Conservation (phyloP, 2,797 vertebrate species). For the Acridotheres tristis region DNA sequence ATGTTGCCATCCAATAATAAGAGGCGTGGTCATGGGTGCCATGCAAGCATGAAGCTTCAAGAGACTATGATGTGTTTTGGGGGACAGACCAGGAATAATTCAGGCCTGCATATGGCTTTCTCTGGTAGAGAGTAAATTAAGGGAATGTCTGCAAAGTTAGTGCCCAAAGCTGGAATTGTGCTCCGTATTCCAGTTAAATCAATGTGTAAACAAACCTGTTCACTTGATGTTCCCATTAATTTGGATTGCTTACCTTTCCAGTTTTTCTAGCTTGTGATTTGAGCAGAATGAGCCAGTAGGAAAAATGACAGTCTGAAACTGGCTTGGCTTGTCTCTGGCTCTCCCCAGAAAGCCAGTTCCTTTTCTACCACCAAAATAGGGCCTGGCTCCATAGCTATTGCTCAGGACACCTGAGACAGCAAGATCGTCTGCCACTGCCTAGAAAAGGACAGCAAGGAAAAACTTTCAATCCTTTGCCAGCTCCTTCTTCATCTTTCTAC, state of each 20-base stretch:
- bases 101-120: background rate
- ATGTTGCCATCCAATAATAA: background rate
- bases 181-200: constrained; percentile 34
- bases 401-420: constrained; percentile 45
- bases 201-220: constrained; percentile 45
- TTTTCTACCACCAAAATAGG: background rate
- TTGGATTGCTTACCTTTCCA: constrained; percentile 65
- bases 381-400: constrained; percentile 4
- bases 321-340: constrained; percentile 47
- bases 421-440: constrained; percentile 20
- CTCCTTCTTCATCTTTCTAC: background rate
- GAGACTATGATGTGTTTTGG: background rate
- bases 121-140: background rate
- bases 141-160: background rate
- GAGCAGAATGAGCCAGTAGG: constrained; percentile 38
- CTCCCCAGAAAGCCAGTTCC: constrained; percentile 25
- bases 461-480: background rate
- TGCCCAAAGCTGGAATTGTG: background rate
- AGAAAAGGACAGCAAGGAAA: background rate
- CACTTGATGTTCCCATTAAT: constrained; percentile 62
- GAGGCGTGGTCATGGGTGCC: background rate
- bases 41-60: background rate
- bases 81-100: background rate
- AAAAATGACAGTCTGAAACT: constrained; percentile 52
- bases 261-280: constrained; percentile 67